Base-by-base conservation (phyloP, 2,888 invertebrate species). In the Camponotus fellah region DNA sequence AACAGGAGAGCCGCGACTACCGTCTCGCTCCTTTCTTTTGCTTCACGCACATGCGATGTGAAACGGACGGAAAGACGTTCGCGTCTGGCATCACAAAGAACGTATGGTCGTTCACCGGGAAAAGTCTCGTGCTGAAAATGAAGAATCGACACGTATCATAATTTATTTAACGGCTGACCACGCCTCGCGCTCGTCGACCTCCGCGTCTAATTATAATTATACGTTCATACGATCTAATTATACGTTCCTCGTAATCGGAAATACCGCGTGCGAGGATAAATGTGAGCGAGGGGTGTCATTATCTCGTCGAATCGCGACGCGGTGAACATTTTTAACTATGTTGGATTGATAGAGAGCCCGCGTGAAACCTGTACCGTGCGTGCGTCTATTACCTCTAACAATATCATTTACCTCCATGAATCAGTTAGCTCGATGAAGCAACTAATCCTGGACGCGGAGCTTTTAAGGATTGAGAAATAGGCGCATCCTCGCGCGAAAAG, bases 51-150 rank as follows among this genome's bases (percentile, higher is more conserved):
- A 74, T 75, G 46, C 66, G 43, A 26, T 32, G 69, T 49, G 66
- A 77, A 84, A 82, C 62, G 77, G 84, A 90, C 87, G 89, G 88
- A 90, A 89, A 86, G 86, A 84, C 87, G 89, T 10, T 88, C 90
- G 88, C 91, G 91, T 90, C 91, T 91, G 86, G 91, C 89, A 91
- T 91, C 87, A 85, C 87, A 88, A 92, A 89, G 86, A 89, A 85
- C 34, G 82, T 56, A 69, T 62, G 46, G 76, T 43, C 79, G 72
- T 76, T 64, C 68, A 37, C 71, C 64, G 64, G 21, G 53, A 40
- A 82, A 82, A 82, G 37, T 4, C 65, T 17, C 76, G 76, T 76
- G 53, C 12, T 76, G 66, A 60, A 82, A 83, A 79, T 69, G 68
- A 77, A 68, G 77, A 69, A 77, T 79, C 69, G 82, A 83, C 66